A percentile compares a stretch with the other conserved stretches of the same genome.
These are phyloP conservation scores for Syngnathus floridae DNA, from an alignment of 2,113 vertebrate genomes.

Conservation along the genomic window DNA sequence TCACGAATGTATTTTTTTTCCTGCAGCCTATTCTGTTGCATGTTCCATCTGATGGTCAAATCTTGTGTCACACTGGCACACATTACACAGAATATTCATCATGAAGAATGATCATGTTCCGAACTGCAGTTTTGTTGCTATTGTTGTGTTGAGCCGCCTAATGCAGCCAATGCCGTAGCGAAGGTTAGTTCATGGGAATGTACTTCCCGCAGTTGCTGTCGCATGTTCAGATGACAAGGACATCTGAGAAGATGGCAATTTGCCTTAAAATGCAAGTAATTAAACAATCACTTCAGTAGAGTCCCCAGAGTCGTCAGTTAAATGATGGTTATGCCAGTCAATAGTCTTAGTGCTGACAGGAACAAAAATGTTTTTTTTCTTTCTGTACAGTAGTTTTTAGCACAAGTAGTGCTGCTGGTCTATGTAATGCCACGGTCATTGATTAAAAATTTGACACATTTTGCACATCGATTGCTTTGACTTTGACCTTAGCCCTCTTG, in stretches of 20 bases:
- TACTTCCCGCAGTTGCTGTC: no score
- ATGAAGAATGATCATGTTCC: not conserved
- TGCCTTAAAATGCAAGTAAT: no score
- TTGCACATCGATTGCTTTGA: no score
- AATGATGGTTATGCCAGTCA: no score
- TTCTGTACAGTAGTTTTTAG: not conserved
- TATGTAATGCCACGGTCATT: not conserved
- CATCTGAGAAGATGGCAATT: no score
- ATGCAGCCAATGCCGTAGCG: not conserved
- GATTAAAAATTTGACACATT: no score
- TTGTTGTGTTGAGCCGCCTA: not conserved
- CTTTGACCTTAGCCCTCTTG: no score
- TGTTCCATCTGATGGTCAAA: constrained; percentile 1
- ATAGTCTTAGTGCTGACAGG: no score
- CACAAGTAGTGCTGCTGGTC: not conserved
- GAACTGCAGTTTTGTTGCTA: not conserved
- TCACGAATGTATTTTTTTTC: constrained; percentile 11
- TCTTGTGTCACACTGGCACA: not conserved
- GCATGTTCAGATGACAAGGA: no score
- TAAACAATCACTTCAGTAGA: no score
- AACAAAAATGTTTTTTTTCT: not conserved
- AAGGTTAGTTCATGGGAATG: not conserved
- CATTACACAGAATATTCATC: not conserved
- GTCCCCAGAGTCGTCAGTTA: no score
- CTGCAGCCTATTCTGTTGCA: constrained; percentile 24